Base-by-base conservation (phyloP, 1,140 invertebrate species). In the Saccostrea glomerata region DNA sequence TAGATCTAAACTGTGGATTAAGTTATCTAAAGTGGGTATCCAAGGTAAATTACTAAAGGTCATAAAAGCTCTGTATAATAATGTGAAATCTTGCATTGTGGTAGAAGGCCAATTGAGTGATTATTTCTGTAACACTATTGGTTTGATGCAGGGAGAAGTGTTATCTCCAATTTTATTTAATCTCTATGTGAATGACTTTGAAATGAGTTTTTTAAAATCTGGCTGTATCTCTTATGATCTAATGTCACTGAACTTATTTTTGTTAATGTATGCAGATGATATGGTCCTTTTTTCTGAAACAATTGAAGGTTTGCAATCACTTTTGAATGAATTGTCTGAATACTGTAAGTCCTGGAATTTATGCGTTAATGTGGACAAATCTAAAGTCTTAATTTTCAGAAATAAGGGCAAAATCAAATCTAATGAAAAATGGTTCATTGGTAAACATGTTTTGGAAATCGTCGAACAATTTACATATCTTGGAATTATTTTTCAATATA, bases 151-250 rank as follows among this genome's bases (percentile, higher is more conserved):
- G 82, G 89, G 89, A 5, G 88, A 89, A 73, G n/a, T 87, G 5
- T 66, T 91, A 40, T 83, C 88, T 17, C 90, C 88, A 0, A 63
- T 91, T 23, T 86, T 88, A 85, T 91, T 88, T 25, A 86, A 63
- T 54, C 84, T 91, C 9, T 91, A 86, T 70, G 85, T 85, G 0
- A 90, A 89, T 90, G 90, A 91, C 40, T 63, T 60, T 87, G 86
- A 87, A 82, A 63, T 58, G 2, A 77, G 55, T n/a, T 87, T 87
- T 63, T 56, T 58, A 30, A 60, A 12, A n/a, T 6, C 40, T 20
- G 15, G 4, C 13, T 54, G 82, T 47, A 11, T 25, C 15, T 17
- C 36, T 15, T n/a, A n/a, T 17, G 36, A 83, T 23, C 23, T 55
- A 83, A 15, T 20, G 12, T 54, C 1, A 13, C 20, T 47, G 20